Base-by-base conservation (phyloP, 2,113 vertebrate genomes). In the Scopus umbretta region DNA sequence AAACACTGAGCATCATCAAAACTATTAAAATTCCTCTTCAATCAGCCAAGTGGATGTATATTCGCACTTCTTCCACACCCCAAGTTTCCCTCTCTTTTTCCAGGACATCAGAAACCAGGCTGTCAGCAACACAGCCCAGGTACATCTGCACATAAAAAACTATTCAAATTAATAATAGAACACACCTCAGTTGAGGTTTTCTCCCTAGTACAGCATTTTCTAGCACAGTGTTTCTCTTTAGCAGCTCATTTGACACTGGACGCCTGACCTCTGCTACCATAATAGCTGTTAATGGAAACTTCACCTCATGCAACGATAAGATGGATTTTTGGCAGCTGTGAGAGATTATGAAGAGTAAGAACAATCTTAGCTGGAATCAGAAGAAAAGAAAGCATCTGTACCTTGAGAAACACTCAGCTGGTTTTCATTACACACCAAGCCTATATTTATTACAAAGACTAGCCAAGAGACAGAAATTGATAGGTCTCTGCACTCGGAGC, bases 221-320 rank as follows among this genome's bases (percentile, higher is more conserved):
- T 97, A 94, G 72, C 58, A 53, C 80, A 90, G 83, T 38, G 86
- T 94, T 97, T 97, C 90, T 97, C 97, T 97, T 98, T 97, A 98
- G 97, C 96, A 97, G 97, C 95, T 95, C 78, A 70, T 96, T 92
- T 98, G 97, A 98, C 97, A 97, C 95, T 98, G 95, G 95, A 93
- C 29, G 67, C 80, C 98, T 98, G 98, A 98, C 98, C 97, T 87
- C 95, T 97, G 97, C 97, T 98, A 97, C 96, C 97, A 98, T 97
- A 97, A 98, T 97, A 97, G 95, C 97, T 98, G 97, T 98, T 97
- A 98, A 98, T 99, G 98, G 98, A 99, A 99, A 99, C 98, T 99
- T 98, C 98, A 98, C 98, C 98, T 98, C 98, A 98, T 99, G 98
- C 98, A 98, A 98, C 95, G 98, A 99, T 99, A 99, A 99, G 98